Evolutionary conservation across 2,888 invertebrate genomes (phyloP), one percentile per base, ranked within the genome.

Genomic region (Trissolcus japonicus): DNA sequence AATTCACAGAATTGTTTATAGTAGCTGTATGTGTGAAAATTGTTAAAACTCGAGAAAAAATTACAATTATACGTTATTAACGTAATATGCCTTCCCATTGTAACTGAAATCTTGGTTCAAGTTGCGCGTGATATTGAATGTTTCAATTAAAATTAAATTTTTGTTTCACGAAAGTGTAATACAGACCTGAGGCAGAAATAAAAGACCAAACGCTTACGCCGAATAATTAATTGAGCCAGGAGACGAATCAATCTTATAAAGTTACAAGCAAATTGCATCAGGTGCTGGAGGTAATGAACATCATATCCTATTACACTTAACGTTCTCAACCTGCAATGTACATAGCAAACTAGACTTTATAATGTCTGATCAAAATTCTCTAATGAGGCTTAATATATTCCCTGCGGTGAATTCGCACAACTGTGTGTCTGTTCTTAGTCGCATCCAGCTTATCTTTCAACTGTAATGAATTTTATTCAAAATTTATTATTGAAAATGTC

Each of bases 301-400:
- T 19, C 14, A 51, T 51, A 55, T 69, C 50, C 21, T 29, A 50
- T 61, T 61, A 61, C 61, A 69, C 50, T 69, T 61, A 61, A 61
- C 50, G 56, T 50, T 48, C 25, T 29, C 9, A 51, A 46, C 51
- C 41, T 16, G 25, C 56, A 25, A 41, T 29, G 29, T 56, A 19
- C 16, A 25, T 56, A 21, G 21, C 61, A 48, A 25, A 40, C 54
- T 17, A 56, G 48, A 46, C 41, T 46, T 61, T 40, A 43, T 61
- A 68, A 69, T 62, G 50, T 35, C 57, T 35, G 57, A 71, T 71
- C 71, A 62, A 71, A 71, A 71, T 71, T 56, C 62, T 62, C 56
- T 62, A 71, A 71, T 62, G 62, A 63, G 50, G 62, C 71, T 56
- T 71, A 63, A 71, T 62, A 71, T 55, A 71, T 62, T 71, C 71